Percentiles rank a stretch among this genome's conserved stretches.
These are phyloP conservation scores for Actenoides lindsayi DNA, from an alignment of 2,113 vertebrate genomes.

Conservation along the genomic window DNA sequence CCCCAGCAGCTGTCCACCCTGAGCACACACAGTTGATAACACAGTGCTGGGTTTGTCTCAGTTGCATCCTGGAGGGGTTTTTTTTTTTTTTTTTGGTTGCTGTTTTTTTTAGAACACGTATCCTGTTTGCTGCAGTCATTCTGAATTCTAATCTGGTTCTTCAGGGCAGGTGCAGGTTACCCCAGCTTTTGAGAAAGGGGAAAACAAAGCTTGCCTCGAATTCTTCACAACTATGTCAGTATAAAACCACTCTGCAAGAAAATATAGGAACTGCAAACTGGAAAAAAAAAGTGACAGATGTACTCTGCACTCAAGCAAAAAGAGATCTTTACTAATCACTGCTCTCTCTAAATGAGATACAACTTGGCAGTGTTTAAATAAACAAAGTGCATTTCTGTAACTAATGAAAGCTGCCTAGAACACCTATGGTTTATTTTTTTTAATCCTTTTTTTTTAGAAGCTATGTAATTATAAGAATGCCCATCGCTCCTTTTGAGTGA, in stretches of 20 bases:
- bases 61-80: background rate
- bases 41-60: background rate
- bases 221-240: background rate
- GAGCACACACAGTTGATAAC: background rate
- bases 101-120: fast-evolving
- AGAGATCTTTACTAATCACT: background rate
- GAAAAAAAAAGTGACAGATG: background rate
- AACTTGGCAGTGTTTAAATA: background rate
- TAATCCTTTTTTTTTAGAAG: background rate
- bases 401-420: background rate
- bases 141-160: background rate
- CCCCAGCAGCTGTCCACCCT: background rate
- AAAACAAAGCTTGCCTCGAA: background rate
- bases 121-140: background rate
- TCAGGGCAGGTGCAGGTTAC: background rate
- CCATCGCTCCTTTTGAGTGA: background rate
- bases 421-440: background rate
- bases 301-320: background rate
- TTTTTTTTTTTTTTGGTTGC: background rate
- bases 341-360: background rate
- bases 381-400: background rate
- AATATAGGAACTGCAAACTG: background rate
- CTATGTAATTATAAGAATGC: background rate
- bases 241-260: background rate
- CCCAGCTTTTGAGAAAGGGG: background rate